A percentile compares a stretch with the other conserved stretches of the same genome.
These are phyloP conservation scores for Drosophila auraria DNA, from an alignment of 1,140 invertebrate species.

Conservation along the genomic window DNA sequence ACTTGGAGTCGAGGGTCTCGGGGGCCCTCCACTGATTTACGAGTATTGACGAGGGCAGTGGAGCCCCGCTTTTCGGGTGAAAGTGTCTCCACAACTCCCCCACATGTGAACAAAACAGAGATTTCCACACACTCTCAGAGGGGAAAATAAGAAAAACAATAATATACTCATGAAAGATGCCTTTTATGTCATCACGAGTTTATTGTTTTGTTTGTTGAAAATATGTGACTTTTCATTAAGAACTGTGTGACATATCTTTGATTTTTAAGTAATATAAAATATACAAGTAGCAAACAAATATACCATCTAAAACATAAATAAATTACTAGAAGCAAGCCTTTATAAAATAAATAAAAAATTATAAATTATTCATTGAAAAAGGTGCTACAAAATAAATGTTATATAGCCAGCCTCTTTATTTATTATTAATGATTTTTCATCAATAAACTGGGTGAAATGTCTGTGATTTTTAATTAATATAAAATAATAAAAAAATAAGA, in stretches of 20 bases:
- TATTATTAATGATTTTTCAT: neutral
- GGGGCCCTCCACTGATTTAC: conserved; percentile 37
- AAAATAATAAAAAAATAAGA: neutral
- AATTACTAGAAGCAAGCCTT: too few species aligned
- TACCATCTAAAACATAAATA: neutral
- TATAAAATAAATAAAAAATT: neutral
- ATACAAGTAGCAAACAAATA: neutral
- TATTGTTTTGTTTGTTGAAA: conserved; percentile 7
- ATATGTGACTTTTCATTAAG: neutral
- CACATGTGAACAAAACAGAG: conserved; percentile 18
- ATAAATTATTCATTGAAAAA: neutral
- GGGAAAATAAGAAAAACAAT: conserved; percentile 15
- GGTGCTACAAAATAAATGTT: neutral
- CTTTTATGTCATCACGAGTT: conserved; percentile 4
- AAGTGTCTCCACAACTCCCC: conserved; percentile 35
- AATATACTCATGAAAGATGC: neutral
- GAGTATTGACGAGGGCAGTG: conserved; percentile 30
- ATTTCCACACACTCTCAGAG: conserved; percentile 17
- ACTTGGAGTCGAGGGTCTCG: conserved; percentile 15
- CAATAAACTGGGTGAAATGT: too few species aligned
- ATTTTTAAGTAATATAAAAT: neutral
- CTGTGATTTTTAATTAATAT: neutral
- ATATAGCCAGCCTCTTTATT: too few species aligned
- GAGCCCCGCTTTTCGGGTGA: conserved; percentile 38
- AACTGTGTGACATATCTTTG: neutral